phyloP scores from a whole-genome alignment of 1,140 invertebrate genomes.

The Belonocnema kinseyi region DNA sequence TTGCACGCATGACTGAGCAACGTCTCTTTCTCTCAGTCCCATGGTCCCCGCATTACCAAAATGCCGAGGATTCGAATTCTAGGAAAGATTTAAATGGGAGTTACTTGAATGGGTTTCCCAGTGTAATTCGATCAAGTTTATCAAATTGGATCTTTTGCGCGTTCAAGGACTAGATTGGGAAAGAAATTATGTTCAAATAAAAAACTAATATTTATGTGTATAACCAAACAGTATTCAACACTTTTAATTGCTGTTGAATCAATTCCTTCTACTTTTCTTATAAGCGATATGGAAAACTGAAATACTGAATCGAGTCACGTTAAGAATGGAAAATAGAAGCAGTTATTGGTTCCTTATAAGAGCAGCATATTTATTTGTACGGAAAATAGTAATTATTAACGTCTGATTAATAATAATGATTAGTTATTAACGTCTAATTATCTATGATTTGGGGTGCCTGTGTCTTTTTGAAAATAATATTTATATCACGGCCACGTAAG shows the following conservation, averaged over 20 bases:
- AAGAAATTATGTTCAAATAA: not conserved
- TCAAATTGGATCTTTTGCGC: not conserved
- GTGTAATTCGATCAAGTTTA: not conserved
- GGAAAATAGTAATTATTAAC: constrained; percentile 33
- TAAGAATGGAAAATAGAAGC: not conserved
- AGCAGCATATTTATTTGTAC: not conserved
- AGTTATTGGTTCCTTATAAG: constrained; percentile 1
- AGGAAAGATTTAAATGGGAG: too few species aligned
- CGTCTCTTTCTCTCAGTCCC: too few species aligned
- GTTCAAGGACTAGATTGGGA: constrained; percentile 3
- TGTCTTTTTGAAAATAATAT: not conserved
- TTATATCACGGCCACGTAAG: constrained; percentile 20
- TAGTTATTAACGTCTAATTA: constrained; percentile 17
- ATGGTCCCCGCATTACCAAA: too few species aligned
- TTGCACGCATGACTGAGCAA: too few species aligned
- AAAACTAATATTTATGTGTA: not conserved
- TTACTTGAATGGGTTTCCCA: too few species aligned
- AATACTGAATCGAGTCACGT: not conserved
- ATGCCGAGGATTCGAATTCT: too few species aligned
- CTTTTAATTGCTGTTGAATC: too few species aligned
- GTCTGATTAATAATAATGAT: constrained; percentile 38
- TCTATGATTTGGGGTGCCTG: not conserved
- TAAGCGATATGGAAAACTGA: too few species aligned
- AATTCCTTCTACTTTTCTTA: too few species aligned
- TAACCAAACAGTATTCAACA: too few species aligned